These are phyloP conservation scores for Protonemura montana DNA, from an alignment of 2,888 invertebrate species.

Conservation along the genomic window DNA sequence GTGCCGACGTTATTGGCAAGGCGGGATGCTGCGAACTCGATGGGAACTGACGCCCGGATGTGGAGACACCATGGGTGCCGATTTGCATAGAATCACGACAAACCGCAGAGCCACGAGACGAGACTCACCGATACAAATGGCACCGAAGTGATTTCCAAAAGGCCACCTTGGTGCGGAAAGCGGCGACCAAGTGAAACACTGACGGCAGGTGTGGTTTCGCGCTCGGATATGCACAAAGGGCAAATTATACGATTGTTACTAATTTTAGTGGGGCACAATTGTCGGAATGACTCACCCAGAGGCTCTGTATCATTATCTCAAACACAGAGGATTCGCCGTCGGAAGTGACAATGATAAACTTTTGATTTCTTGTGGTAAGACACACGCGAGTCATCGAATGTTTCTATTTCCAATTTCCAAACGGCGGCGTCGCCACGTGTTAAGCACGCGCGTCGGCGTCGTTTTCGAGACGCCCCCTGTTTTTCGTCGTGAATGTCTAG, in stretches of 20 bases:
- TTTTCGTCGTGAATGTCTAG: not conserved
- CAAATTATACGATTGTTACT: not conserved
- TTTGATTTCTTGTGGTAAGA: not conserved
- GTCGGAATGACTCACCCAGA: not conserved
- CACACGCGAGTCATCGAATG: not conserved
- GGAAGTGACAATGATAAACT: not conserved
- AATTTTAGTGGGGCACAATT: not conserved
- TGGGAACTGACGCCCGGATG: not conserved
- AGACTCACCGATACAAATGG: not conserved
- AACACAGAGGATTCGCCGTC: not conserved
- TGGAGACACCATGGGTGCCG: not conserved
- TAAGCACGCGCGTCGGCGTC: too few relatives aligned
- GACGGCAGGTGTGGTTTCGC: not conserved
- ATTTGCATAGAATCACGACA: not conserved
- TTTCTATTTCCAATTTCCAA: not conserved
- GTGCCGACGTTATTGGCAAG: too few relatives aligned
- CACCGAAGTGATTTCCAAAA: not conserved
- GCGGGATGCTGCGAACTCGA: too few relatives aligned
- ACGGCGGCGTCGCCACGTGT: not conserved
- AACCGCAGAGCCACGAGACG: not conserved
- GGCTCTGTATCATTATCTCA: too few relatives aligned
- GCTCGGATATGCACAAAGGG: not conserved
- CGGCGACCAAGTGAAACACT: too few relatives aligned
- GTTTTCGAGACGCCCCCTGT: too few relatives aligned
- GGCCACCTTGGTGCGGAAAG: too few relatives aligned